phyloP scores from a whole-genome alignment of 1,140 invertebrate species.

The Zaprionus ghesquierei region DNA sequence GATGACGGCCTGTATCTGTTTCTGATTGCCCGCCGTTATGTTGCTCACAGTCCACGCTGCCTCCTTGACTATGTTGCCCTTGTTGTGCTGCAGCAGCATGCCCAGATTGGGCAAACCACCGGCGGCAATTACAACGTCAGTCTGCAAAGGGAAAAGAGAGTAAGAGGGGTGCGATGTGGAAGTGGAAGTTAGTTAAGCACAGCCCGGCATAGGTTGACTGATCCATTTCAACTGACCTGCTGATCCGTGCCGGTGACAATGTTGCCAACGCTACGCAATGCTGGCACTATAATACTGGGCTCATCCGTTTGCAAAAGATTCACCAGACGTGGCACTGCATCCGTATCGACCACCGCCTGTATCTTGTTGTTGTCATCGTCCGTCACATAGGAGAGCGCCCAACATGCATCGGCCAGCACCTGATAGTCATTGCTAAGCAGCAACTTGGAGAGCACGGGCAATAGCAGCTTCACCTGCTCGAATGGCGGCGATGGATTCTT shows the following conservation, averaged over 20 bases:
- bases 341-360: constrained; percentile 89
- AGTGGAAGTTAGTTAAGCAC: too few species aligned
- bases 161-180: constrained; percentile 84
- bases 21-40: constrained; percentile 97
- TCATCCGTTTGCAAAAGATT: constrained; percentile 89
- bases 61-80: constrained; percentile 92
- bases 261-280: constrained; percentile 93
- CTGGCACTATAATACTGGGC: constrained; percentile 92
- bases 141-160: constrained; percentile 87
- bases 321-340: constrained; percentile 90
- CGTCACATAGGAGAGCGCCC: constrained; percentile 98
- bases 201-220: neutral
- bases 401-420: constrained; percentile 95
- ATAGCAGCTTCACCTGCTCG: constrained; percentile 89
- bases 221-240: constrained; percentile 83
- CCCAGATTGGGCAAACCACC: constrained; percentile 90
- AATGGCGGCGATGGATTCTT: constrained; percentile 94
- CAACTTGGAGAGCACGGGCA: constrained; percentile 91
- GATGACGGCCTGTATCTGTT: constrained; percentile 97
- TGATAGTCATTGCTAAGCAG: constrained; percentile 90
- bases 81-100: constrained; percentile 89
- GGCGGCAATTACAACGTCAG: constrained; percentile 93
- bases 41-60: constrained; percentile 99
- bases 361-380: constrained; percentile 97
- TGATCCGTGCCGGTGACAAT: constrained; percentile 92